These are phyloP conservation scores for Amphimedon queenslandica DNA, from an alignment of 37 sponge, comb jelly and placozoan genomes.

Conservation along the genomic window DNA sequence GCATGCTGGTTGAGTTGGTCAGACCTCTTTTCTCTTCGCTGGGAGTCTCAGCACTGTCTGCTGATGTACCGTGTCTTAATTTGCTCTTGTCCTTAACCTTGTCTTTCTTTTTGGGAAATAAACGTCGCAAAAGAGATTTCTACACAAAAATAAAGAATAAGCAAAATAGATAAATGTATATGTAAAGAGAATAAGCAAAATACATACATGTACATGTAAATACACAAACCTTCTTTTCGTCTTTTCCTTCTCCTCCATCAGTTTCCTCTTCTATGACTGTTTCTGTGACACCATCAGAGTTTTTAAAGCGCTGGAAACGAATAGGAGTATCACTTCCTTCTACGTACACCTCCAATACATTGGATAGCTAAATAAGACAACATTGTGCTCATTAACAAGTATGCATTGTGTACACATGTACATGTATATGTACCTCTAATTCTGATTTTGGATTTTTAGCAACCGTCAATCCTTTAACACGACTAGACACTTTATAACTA, in stretches of 20 bases:
- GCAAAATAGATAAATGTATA: slow-evolving; percentile 19
- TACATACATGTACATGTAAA: not conserved
- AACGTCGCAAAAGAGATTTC: slow-evolving; percentile 11
- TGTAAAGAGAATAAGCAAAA: not conserved
- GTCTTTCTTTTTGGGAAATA: not conserved
- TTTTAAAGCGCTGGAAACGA: not conserved
- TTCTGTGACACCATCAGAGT: not conserved
- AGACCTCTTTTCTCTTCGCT: not conserved
- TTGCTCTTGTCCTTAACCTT: not conserved
- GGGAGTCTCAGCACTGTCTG: not conserved
- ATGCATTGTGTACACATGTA: not conserved
- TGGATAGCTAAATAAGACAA: not conserved
- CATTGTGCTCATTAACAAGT: not conserved
- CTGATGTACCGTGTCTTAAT: not conserved
- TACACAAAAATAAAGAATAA: slow-evolving; percentile 9
- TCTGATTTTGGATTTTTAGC: too few species aligned
- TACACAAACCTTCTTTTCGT: not conserved
- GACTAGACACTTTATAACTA: too few species aligned
- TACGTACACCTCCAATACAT: slow-evolving; percentile 1
- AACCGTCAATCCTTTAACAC: too few species aligned
- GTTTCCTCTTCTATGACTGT: too few species aligned
- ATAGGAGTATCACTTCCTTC: not conserved
- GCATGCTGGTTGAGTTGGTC: slow-evolving; percentile 46
- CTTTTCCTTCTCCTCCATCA: not conserved
- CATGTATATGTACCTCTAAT: not conserved